phyloP scores from a whole-genome alignment of 2,113 vertebrate genomes.

The Pollimyrus isidori region DNA sequence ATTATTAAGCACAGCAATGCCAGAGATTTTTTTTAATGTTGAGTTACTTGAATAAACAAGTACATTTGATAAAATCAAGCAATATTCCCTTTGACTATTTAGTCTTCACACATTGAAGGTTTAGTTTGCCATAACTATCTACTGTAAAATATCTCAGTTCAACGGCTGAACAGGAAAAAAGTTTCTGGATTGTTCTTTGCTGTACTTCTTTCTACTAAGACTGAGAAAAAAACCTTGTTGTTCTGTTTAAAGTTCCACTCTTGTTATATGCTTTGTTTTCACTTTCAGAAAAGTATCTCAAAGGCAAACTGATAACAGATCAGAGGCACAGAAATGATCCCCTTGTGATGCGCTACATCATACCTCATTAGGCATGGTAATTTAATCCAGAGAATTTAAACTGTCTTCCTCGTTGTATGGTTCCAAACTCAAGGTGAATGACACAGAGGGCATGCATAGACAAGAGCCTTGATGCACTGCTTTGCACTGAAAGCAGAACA shows the following conservation, averaged over 20 bases:
- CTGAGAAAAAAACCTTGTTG: background rate
- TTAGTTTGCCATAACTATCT: background rate
- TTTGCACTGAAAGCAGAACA: background rate
- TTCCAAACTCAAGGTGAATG: background rate
- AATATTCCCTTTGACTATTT: background rate
- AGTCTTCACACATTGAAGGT: background rate
- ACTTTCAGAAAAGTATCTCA: background rate
- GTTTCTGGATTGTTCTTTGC: background rate
- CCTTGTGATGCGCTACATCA: background rate
- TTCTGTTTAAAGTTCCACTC: background rate
- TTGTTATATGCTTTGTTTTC: background rate
- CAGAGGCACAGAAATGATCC: background rate
- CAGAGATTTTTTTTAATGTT: background rate
- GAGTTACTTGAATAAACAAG: background rate
- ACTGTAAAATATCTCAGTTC: background rate
- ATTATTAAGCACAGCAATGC: background rate
- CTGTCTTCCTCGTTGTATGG: background rate
- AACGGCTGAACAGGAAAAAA: background rate
- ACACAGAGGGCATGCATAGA: background rate
- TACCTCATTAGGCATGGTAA: background rate
- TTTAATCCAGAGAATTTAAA: background rate
- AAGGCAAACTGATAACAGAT: background rate
- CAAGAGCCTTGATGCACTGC: background rate
- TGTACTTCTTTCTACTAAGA: background rate
- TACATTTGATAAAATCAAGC: background rate